Percentiles rank a stretch among this genome's conserved stretches.
These are phyloP conservation scores for Drosophila nebulosa DNA, from an alignment of 1,140 invertebrate species.

Conservation along the genomic window DNA sequence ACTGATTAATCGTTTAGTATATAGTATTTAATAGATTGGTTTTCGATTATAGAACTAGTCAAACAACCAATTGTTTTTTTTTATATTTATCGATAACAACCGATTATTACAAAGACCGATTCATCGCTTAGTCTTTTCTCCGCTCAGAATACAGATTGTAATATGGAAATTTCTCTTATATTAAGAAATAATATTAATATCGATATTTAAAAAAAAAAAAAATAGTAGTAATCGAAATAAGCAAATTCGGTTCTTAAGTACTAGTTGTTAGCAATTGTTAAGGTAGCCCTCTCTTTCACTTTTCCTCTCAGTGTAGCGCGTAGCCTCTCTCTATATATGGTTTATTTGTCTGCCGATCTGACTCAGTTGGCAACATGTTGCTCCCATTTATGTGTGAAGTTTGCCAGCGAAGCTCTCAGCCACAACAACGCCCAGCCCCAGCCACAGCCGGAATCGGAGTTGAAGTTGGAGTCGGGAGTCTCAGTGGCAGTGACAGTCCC, in stretches of 20 bases:
- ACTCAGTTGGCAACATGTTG: slow-evolving; percentile 65
- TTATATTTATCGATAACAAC: not conserved
- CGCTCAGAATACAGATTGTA: no score
- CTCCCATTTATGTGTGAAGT: slow-evolving; percentile 79
- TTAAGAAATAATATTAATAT: no score
- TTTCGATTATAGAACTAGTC: no score
- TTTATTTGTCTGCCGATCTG: not conserved
- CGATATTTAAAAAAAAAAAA: not conserved
- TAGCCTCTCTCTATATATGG: not conserved
- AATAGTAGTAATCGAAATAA: no score
- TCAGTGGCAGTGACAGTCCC: slow-evolving; percentile 8
- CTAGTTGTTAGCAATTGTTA: not conserved
- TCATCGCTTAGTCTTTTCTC: no score
- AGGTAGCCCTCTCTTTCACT: not conserved
- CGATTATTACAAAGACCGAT: no score
- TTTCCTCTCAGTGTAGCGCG: not conserved
- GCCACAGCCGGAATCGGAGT: not conserved
- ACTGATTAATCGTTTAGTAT: no score
- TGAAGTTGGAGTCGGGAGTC: not conserved
- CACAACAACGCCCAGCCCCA: not conserved
- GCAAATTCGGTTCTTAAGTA: not conserved
- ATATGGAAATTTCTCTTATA: no score
- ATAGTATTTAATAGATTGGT: no score
- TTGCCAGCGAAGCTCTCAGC: slow-evolving; percentile 14
- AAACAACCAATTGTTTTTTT: not conserved